Evolutionary conservation across 2,113 vertebrate genomes (phyloP).

Genomic region (Hyla sarda): DNA sequence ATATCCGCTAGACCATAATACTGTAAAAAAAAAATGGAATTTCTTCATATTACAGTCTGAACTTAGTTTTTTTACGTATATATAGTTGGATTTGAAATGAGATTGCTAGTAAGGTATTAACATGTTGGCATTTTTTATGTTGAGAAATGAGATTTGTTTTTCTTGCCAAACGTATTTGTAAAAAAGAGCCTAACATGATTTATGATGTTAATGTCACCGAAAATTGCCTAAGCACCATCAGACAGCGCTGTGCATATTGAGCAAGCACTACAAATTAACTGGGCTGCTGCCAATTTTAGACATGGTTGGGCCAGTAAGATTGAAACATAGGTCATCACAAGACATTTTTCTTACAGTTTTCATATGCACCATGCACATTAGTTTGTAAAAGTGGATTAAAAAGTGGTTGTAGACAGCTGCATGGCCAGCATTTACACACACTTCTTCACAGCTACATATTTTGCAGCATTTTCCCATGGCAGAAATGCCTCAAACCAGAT

Average conservation of each 20-base stretch:
- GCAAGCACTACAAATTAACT: not conserved
- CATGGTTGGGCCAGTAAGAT: not conserved
- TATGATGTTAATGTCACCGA: not conserved
- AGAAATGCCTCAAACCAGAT: too few relatives aligned
- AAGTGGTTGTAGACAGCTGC: too few relatives aligned
- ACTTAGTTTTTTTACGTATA: not conserved
- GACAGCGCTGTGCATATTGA: not conserved
- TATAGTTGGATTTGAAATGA: not conserved
- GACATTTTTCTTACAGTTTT: not conserved
- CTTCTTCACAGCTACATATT: too few relatives aligned
- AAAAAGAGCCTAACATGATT: not conserved
- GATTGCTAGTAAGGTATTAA: not conserved
- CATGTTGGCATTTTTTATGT: not conserved
- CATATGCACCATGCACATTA: not conserved
- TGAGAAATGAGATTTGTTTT: not conserved
- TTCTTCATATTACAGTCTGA: not conserved
- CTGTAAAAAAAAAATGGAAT: not conserved
- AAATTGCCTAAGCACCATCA: not conserved
- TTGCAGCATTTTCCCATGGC: too few relatives aligned
- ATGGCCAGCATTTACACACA: too few relatives aligned
- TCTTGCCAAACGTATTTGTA: slow-evolving; percentile 5
- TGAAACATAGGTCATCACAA: not conserved
- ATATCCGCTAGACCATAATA: slow-evolving; percentile 7
- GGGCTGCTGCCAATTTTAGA: not conserved
- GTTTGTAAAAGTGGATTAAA: too few relatives aligned